phyloP scores from a whole-genome alignment of 2,797 vertebrate species.

The Rhinophrynus dorsalis region DNA sequence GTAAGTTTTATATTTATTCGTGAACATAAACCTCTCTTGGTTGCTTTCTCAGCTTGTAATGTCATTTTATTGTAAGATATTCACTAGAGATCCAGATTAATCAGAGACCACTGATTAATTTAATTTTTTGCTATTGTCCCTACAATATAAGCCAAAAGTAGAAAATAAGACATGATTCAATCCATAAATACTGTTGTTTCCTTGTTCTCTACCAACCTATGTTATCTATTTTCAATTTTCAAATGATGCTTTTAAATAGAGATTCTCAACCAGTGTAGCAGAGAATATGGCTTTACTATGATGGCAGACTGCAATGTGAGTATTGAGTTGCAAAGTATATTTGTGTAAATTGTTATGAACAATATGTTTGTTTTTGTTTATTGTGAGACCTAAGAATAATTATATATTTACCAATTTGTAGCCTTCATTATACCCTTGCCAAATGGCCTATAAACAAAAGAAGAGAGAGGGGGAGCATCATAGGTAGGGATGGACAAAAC shows the following conservation, averaged over 20 bases:
- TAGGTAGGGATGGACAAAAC: too few relatives aligned
- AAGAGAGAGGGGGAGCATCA: too few relatives aligned
- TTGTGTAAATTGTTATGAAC: too few relatives aligned
- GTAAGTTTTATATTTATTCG: conserved; percentile 7
- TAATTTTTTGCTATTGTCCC: conserved; percentile 6
- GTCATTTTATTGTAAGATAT: conserved; percentile 17
- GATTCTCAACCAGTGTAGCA: conserved; percentile 5
- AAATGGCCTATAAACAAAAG: too few relatives aligned
- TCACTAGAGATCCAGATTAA: conserved; percentile 15
- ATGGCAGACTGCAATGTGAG: neutral
- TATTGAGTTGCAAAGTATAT: neutral
- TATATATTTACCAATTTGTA: too few relatives aligned
- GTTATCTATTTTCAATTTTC: too few relatives aligned
- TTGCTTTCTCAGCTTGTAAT: conserved; percentile 11
- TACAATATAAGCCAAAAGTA: conserved; percentile 1
- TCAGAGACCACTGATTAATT: conserved; percentile 26
- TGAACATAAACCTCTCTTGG: conserved; percentile 9
- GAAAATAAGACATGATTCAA: conserved; percentile 26
- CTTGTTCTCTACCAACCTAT: conserved; percentile 6
- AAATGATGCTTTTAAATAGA: too few relatives aligned
- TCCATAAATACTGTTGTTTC: conserved; percentile 9
- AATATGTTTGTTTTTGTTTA: too few relatives aligned
- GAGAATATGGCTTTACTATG: neutral
- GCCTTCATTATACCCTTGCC: too few relatives aligned
- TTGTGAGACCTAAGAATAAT: too few relatives aligned